Evolutionary conservation across 2,888 invertebrate genomes (phyloP).

Genomic region (Epinotia ramella): DNA sequence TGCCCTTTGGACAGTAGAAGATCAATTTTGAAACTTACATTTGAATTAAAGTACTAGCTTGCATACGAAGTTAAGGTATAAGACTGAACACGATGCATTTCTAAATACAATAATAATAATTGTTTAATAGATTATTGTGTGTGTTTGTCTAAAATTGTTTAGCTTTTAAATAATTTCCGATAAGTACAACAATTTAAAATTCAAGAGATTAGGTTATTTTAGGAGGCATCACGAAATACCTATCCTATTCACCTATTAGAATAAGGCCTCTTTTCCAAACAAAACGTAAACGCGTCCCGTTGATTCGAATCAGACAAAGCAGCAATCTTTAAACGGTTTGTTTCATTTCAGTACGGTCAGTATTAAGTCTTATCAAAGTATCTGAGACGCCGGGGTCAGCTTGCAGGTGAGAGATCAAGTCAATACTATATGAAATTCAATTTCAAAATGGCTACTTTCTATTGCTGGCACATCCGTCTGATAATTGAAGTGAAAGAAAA

Average conservation of each 20-base stretch:
- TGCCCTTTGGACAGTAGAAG: no score
- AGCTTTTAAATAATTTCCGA: no score
- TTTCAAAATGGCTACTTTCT: slow-evolving; percentile 43
- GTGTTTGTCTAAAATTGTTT: no score
- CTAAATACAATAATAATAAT: no score
- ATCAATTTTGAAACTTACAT: no score
- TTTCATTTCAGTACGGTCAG: slow-evolving; percentile 8
- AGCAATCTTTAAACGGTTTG: background rate
- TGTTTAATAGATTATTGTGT: no score
- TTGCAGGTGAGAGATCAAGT: slow-evolving; percentile 26
- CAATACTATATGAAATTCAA: slow-evolving; percentile 42
- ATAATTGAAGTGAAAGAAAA: slow-evolving; percentile 8
- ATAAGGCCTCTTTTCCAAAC: background rate
- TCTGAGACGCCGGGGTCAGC: slow-evolving; percentile 33
- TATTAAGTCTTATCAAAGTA: slow-evolving; percentile 34
- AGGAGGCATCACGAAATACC: background rate
- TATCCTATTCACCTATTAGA: background rate
- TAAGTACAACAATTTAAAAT: no score
- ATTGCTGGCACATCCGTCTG: slow-evolving; percentile 23
- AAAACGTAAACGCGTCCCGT: background rate
- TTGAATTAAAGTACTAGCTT: no score
- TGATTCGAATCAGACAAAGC: slow-evolving; percentile 3
- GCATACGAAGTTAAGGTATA: no score
- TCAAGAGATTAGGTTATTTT: no score
- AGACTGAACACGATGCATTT: no score